Percentiles rank a stretch among this genome's conserved stretches.
phyloP scores from a whole-genome alignment of 2,888 invertebrate species.

The Gastrophysa polygoni region DNA sequence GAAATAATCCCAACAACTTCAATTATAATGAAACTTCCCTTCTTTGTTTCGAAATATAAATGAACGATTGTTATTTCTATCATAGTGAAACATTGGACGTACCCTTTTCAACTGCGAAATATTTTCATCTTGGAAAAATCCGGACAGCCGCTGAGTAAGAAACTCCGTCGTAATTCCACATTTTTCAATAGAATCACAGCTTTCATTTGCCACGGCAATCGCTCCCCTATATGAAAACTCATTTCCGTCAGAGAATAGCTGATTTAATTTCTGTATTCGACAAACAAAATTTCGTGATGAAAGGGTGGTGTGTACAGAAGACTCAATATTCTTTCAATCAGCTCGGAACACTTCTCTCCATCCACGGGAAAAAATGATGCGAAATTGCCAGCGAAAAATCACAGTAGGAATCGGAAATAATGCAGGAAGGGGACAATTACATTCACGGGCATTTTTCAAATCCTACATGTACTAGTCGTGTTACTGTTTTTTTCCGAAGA shows the following conservation, averaged over 20 bases:
- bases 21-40: no score
- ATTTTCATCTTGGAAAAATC: not conserved
- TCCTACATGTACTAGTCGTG: conserved; percentile 9
- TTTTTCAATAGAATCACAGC: conserved; percentile 32
- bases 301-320: conserved; percentile 38
- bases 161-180: conserved; percentile 1
- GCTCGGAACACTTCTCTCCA: conserved; percentile 51
- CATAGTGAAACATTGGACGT: no score
- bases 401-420: conserved; percentile 51
- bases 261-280: conserved; percentile 57
- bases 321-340: conserved; percentile 57
- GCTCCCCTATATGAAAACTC: conserved; percentile 47
- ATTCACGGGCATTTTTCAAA: conserved; percentile 28
- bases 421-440: conserved; percentile 56
- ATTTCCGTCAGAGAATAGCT: conserved; percentile 57
- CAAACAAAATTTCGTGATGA: conserved; percentile 52
- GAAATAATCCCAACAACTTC: no score
- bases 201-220: conserved; percentile 25
- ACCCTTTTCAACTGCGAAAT: no score
- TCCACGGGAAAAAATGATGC: conserved; percentile 52
- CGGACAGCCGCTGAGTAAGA: no score
- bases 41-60: no score
- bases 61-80: no score
- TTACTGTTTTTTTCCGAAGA: conserved; percentile 26
- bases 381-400: conserved; percentile 48